These are phyloP conservation scores for Esox masquinongy DNA, from an alignment of 2,797 vertebrate genomes.

Conservation along the genomic window DNA sequence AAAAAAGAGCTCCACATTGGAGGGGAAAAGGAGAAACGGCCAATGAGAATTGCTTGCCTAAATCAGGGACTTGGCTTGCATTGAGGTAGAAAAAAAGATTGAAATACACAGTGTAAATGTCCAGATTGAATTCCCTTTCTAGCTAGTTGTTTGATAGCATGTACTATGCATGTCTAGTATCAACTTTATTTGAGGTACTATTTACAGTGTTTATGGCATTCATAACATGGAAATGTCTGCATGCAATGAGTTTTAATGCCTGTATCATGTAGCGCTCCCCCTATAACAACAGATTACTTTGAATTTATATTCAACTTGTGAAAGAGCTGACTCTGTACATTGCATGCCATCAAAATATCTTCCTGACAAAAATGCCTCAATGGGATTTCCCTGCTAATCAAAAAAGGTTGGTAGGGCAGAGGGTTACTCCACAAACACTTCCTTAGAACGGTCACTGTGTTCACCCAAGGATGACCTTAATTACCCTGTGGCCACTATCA, in stretches of 20 bases:
- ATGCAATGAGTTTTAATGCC: not conserved
- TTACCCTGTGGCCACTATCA: constrained; percentile 13
- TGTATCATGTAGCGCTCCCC: not conserved
- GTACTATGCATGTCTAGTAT: too few relatives aligned
- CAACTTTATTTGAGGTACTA: not conserved
- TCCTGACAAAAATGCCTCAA: not conserved
- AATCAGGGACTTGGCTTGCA: not conserved
- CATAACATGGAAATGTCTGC: not conserved
- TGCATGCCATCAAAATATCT: not conserved
- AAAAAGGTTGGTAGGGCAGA: not conserved
- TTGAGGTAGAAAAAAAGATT: not conserved
- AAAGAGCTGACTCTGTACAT: not conserved
- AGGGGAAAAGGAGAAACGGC: not conserved
- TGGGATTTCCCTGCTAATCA: not conserved
- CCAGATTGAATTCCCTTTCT: not conserved
- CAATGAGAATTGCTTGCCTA: not conserved
- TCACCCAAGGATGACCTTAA: constrained; percentile 3
- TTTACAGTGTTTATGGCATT: not conserved
- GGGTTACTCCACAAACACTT: not conserved
- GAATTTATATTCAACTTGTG: not conserved
- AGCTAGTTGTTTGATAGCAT: not conserved
- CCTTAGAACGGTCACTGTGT: not conserved
- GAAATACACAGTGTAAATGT: too few relatives aligned
- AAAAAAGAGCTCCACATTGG: not conserved
- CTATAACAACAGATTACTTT: not conserved